These are phyloP conservation scores for Drosophila borealis DNA, from an alignment of 2,888 invertebrate genomes.

Conservation along the genomic window DNA sequence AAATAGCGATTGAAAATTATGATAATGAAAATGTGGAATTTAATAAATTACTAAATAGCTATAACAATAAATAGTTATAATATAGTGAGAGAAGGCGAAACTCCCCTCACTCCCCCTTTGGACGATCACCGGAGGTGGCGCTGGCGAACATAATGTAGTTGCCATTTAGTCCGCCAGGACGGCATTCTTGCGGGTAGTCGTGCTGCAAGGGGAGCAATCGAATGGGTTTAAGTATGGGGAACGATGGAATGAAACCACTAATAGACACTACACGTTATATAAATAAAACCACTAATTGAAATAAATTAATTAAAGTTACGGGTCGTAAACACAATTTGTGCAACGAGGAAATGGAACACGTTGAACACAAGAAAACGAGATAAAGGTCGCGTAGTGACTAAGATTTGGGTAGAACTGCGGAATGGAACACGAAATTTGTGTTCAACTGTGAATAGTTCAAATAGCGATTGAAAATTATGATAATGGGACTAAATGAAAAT, in stretches of 20 bases:
- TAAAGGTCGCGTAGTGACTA: background rate
- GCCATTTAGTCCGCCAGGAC: slow-evolving; percentile 95
- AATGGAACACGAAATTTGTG: background rate
- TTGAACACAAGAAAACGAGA: no score
- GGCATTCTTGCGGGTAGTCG: slow-evolving; percentile 95
- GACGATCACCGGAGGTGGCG: slow-evolving; percentile 98
- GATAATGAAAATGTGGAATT: no score
- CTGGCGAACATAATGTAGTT: slow-evolving; percentile 99
- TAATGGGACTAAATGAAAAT: background rate
- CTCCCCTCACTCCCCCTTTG: no score
- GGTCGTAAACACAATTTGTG: background rate
- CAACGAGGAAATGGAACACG: slow-evolving; percentile 3
- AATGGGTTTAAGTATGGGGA: background rate
- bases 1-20: no score
- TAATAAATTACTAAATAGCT: no score
- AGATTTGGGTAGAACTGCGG: background rate
- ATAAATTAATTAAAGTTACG: no score
- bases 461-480: background rate
- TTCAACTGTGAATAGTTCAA: background rate
- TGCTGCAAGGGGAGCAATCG: slow-evolving; percentile 88
- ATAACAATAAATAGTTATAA: no score
- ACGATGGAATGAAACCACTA: background rate
- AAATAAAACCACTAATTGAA: background rate
- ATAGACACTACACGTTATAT: background rate
- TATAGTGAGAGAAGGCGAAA: no score